Base-by-base conservation (phyloP, 2,888 invertebrate genomes). In the Aplocera efformata region DNA sequence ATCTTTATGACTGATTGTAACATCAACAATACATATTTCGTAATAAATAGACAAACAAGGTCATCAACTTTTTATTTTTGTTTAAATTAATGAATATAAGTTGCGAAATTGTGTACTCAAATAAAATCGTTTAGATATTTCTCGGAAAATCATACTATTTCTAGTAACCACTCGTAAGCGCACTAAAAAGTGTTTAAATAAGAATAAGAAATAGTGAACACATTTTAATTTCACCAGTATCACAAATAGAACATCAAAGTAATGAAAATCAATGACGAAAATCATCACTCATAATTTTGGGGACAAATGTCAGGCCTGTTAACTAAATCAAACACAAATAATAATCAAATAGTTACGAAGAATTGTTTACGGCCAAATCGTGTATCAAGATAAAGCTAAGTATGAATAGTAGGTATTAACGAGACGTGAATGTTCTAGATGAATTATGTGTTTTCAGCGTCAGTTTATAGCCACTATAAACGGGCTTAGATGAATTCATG, bases 361-460 rank as follows among this genome's bases (percentile, higher is more conserved):
- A 36, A 38, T 45, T 32, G 56, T 53, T 56, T 40, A 53, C 53
- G 46, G 48, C 54, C 53, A 59, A 60, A 57, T 54, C 49, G 45
- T 58, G 52, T 35, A 48, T 45, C 48, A 38, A 17, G 43, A 43
- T 35, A 42, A 42, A 9, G 53, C 55, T 59, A 58, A 62, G 53
- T 67, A 72, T 73, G 70, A 78, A 59, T 69, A 72, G 77, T 75
- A 60, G 40, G 47, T 53, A 60, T 67, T 66, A 57, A 63, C 52
- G 53, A 52, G 67, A 69, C 72, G 63, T 70, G 63, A 71, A 72
- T 67, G 61, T 58, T 60, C 45, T 38, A 63, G 63, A 69, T 76
- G 78, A 80, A 56, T 73, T 67, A 80, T 75, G 66, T 59, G 63
- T 74, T 77, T 72, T 66, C 69, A 67, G 63, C 61, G 65, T 58